A percentile compares a stretch with the other conserved stretches of the same genome.
Evolutionary conservation across 2,797 vertebrate species (phyloP).

Genomic region (Anableps anableps): DNA sequence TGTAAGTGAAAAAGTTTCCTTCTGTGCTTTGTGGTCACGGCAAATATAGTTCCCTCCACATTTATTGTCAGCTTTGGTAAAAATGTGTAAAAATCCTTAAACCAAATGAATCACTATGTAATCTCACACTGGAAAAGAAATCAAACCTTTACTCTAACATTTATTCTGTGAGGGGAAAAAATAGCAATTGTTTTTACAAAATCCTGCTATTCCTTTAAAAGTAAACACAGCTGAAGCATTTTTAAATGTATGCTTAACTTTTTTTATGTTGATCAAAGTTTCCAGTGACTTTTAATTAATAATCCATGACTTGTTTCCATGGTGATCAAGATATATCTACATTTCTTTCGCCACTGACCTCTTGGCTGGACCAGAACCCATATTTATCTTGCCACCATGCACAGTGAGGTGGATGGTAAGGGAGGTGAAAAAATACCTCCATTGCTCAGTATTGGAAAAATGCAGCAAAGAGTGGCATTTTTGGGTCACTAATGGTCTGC

Average conservation of each 20-base stretch:
- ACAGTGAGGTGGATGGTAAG: too few relatives aligned
- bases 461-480: too few relatives aligned
- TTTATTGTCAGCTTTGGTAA: neutral
- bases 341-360: neutral
- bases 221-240: neutral
- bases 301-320: neutral
- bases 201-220: neutral
- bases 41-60: neutral
- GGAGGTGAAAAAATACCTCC: too few relatives aligned
- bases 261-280: neutral
- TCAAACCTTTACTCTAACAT: neutral
- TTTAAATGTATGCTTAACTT: neutral
- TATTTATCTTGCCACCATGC: neutral
- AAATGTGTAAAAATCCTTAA: conserved; percentile 3
- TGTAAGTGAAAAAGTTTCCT: neutral
- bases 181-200: neutral
- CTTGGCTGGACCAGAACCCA: too few relatives aligned
- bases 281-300: neutral
- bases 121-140: neutral
- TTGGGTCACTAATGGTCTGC: too few relatives aligned
- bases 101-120: neutral
- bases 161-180: neutral
- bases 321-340: neutral
- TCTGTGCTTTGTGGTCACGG: conserved; percentile 20
- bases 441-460: neutral